Conservation (phyloP, 1,140 invertebrate genomes). For the Schlechtendalia chinensis region DNA sequence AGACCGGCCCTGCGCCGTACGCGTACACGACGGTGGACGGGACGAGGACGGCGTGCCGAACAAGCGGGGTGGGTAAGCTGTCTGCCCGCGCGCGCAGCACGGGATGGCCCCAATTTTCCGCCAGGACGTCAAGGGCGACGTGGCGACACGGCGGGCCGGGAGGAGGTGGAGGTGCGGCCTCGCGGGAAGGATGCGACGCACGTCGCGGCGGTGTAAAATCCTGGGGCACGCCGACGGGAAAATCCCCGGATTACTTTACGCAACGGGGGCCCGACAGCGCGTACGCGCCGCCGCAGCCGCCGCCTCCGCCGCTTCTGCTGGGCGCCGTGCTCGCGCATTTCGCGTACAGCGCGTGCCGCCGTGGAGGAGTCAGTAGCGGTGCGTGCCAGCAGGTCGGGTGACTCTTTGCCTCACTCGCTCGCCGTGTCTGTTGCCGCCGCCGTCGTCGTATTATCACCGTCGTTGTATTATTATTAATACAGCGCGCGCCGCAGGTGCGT, state of each 20-base stretch:
- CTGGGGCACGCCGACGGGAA: slow-evolving; percentile 47
- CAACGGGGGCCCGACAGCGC: slow-evolving; percentile 38
- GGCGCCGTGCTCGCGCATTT: too few relatives aligned
- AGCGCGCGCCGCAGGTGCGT: background rate
- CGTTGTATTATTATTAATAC: background rate
- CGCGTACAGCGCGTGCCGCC: background rate
- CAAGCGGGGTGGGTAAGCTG: background rate
- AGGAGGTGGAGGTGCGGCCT: too few relatives aligned
- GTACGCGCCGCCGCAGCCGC: slow-evolving; percentile 23
- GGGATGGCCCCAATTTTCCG: slow-evolving; percentile 42
- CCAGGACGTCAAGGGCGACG: slow-evolving; percentile 13
- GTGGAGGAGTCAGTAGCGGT: background rate
- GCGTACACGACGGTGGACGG: background rate
- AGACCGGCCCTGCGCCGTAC: background rate
- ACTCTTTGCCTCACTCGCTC: background rate
- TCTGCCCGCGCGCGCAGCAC: background rate
- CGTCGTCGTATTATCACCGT: slow-evolving; percentile 1
- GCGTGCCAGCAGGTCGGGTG: slow-evolving; percentile 15
- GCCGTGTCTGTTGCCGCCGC: background rate
- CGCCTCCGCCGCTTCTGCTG: too few relatives aligned
- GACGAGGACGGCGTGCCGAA: background rate
- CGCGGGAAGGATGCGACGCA: background rate
- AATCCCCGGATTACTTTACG: slow-evolving; percentile 49
- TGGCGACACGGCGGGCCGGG: too few relatives aligned
- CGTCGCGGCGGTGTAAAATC: slow-evolving; percentile 31